Base-by-base conservation (phyloP, 2,797 vertebrate species). In the Pagetopsis macropterus region DNA sequence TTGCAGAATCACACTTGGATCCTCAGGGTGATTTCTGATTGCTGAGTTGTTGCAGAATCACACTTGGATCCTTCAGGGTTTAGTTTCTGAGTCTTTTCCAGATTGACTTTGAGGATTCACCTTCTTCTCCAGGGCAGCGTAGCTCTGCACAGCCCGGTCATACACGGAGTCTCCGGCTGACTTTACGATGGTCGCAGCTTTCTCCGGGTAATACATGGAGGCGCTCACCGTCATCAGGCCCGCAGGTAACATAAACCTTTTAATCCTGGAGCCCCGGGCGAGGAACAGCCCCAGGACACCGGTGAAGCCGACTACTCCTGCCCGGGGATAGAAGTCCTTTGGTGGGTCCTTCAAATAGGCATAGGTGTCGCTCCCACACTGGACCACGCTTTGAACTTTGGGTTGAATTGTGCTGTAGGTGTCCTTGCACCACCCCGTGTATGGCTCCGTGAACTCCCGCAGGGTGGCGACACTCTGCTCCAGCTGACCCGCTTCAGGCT, bases 121-220 rank as follows among this genome's bases (percentile, higher is more conserved):
- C 73, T 97, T 87, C 78, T 93, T 95, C 89, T 99, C 97, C 74
- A 95, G 3, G 19, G 94, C 85, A 33, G 97, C 95, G 85, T 96
- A 97, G 65, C 94, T 88, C 89, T 88, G 95, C 75, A 99, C 95
- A 55, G 95, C 92, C 76, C 93, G 93, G 15, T 98, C 96, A 83
- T 99, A 98, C 9, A 96, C 73, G 0, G 91, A 87, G 45, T 96
- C 95, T 27, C 96, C 95, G 70, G 93, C 88, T 43, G 92, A 88
- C 95, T 80, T 93, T 0, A 87, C 87, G 23, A 94, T 57, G 40
- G 48, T 75, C 31, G 88, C 95, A 0, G 96, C 96, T 77, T 94
- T 90, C 65, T 97, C 95, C 70, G 98, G 98, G 84, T 99, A 99
- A 89, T 99, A 99, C 54, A 99, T 71, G 50, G 97, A 95, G 4